Base-by-base conservation (phyloP, 2,797 vertebrate species). In the Clamator glandarius region DNA sequence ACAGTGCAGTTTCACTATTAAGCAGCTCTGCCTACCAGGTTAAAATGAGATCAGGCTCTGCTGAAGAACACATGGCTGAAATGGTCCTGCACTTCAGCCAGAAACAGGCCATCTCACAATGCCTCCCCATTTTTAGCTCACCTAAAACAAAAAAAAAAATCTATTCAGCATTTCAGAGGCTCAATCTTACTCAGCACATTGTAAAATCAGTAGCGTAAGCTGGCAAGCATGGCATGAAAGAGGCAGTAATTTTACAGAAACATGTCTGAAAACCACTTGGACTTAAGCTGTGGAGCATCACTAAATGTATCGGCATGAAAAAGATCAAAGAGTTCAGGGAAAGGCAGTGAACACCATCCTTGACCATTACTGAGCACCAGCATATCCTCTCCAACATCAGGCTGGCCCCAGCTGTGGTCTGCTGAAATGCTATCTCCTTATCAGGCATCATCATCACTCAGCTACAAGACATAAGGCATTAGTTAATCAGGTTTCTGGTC, bases 41-140 rank as follows among this genome's bases (percentile, higher is more conserved):
- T 72, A 92, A 92, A 96, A 96, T 41, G 36, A 94, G 93, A 94
- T 94, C 93, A 96, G 76, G 57, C 51, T 91, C 51, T 83, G 67
- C 54, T 84, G 76, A 94, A 1, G 18, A 93, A 78, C 79, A 85
- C 18, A 8, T 35, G 15, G 89, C 66, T 88, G 89, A 88, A 96
- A 94, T 41, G 59, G 87, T 86, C 80, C 77, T 78, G 61, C 24
- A 48, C 80, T 57, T 63, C 36, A 86, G 91, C 46, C 87, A 94
- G 87, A 97, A 97, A 91, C 6, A 96, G 93, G 86, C 86, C 68
- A 92, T 59, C 61, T 93, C 44, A 3, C 69, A 79, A 94, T 42
- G 87, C 44, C 25, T 54, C 50, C 25, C 74, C 72, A 61, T 78
- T 93, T 85, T 89, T 31, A 87, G 54, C 58, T 83, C 54, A 69